Base-by-base conservation (phyloP, 2,888 invertebrate genomes). In the Diarsia brunnea region DNA sequence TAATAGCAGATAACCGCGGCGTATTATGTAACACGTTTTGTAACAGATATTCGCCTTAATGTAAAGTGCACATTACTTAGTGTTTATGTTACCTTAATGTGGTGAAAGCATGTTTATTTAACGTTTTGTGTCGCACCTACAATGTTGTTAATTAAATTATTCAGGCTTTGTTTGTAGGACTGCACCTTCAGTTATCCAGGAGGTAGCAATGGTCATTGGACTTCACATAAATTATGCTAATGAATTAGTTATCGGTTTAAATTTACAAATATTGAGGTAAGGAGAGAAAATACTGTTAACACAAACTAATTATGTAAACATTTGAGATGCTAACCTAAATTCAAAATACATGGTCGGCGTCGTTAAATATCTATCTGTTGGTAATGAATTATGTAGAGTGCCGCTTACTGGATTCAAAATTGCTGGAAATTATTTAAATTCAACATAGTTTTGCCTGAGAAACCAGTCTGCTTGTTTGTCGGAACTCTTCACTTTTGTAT, bases 401-500 rank as follows among this genome's bases (percentile, higher is more conserved):
- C 69, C 58, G 67, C 75, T 71, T 70, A 73, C 69, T 77, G 69
- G 70, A 78, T 73, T 73, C 81, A 78, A 74, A 73, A 67, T 82
- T 81, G 70, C 73, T 75, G 75, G 73, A 87, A 77, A 79, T 76
- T 79, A 87, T 87, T 86, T 83, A 85, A 87, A 86, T 86, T 87
- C 75, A 87, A 84, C 85, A 83, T 74, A 81, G 87, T 83, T 81
- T 86, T 63, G 73, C 69, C 66, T 79, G 79, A 79, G 74, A 81
- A 86, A 73, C 66, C 12, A 81, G 81, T 81, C 77, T 81, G 74
- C 70, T 69, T 73, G 78, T 86, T 84, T 79, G 81, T 79, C 75
- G 83, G 89, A 91, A 89, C 90, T 87, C 75, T 81, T 83, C 78
- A 86, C 82, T 90, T 93, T 91, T 89, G 91, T 92, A 94, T 93